Percentiles rank a stretch among this genome's conserved stretches.
phyloP scores from a whole-genome alignment of 1,140 invertebrate species.

The Heliconius eleuchia region DNA sequence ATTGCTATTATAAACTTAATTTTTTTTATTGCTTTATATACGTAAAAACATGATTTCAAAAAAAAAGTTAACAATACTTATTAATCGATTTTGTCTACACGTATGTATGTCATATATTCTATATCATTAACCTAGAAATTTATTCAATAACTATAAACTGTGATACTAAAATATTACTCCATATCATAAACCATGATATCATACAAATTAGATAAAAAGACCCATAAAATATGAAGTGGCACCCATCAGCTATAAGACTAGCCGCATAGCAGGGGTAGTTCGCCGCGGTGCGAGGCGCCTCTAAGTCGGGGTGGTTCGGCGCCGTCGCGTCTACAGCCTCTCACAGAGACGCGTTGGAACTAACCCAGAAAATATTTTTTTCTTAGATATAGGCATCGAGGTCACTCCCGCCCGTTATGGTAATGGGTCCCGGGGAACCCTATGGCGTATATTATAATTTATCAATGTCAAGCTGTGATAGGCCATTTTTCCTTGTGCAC shows the following conservation, averaged over 20 bases:
- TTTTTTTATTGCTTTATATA: too few species aligned
- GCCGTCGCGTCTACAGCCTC: conserved; percentile 63
- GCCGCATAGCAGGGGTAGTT: conserved; percentile 18
- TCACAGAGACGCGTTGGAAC: conserved; percentile 62
- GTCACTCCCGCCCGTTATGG: conserved; percentile 66
- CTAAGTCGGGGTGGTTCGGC: conserved; percentile 48
- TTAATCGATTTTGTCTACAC: not conserved
- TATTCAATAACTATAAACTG: not conserved
- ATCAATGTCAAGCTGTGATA: conserved; percentile 53
- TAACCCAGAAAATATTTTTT: conserved; percentile 70
- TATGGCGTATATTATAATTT: conserved; percentile 69
- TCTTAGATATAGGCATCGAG: conserved; percentile 72
- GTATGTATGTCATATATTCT: not conserved
- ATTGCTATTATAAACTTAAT: too few species aligned
- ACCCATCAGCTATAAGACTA: not conserved
- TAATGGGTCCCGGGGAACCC: conserved; percentile 66
- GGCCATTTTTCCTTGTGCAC: conserved; percentile 35
- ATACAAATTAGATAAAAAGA: not conserved
- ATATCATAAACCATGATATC: not conserved
- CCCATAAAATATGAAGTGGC: not conserved
- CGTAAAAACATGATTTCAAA: too few species aligned
- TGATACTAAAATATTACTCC: not conserved
- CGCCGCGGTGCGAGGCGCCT: conserved; percentile 49
- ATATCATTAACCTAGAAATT: not conserved
- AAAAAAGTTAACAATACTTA: too few species aligned